Evolutionary conservation across 2,797 vertebrate species (phyloP).

Genomic region (Tokudaia muenninki): DNA sequence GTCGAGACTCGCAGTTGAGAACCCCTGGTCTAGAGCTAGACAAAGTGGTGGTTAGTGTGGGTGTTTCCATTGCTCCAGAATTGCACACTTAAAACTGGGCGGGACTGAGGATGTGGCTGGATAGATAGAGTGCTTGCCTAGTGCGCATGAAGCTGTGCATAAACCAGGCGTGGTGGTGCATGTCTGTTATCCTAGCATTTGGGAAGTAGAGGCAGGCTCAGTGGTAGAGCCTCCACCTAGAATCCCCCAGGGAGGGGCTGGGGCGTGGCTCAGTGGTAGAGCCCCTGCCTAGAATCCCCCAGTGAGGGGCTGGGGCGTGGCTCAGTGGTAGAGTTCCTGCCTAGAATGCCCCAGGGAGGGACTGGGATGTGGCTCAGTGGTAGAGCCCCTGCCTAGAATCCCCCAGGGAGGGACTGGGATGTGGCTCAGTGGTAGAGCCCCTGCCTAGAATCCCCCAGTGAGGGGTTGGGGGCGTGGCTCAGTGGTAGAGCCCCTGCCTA

Average conservation of each 20-base stretch:
- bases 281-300: not conserved
- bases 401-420: not conserved
- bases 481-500: not conserved
- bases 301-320: not conserved
- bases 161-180: not conserved
- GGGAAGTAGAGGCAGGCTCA: not conserved
- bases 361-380: not conserved
- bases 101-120: not conserved
- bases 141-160: not conserved
- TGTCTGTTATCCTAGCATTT: not conserved
- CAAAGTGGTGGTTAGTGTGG: not conserved
- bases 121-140: not conserved
- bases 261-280: not conserved
- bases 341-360: not conserved
- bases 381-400: not conserved
- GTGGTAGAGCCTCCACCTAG: no score
- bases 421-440: not conserved
- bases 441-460: not conserved
- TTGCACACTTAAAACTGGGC: not conserved
- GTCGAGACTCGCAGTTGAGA: not conserved
- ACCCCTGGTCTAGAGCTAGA: not conserved
- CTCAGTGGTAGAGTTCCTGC: not conserved
- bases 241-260: not conserved
- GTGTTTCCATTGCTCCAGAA: not conserved
- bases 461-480: not conserved